A percentile compares a stretch with the other conserved stretches of the same genome.
Conservation (phyloP, 2,113 vertebrate species). For the Spilogale gracilis region DNA sequence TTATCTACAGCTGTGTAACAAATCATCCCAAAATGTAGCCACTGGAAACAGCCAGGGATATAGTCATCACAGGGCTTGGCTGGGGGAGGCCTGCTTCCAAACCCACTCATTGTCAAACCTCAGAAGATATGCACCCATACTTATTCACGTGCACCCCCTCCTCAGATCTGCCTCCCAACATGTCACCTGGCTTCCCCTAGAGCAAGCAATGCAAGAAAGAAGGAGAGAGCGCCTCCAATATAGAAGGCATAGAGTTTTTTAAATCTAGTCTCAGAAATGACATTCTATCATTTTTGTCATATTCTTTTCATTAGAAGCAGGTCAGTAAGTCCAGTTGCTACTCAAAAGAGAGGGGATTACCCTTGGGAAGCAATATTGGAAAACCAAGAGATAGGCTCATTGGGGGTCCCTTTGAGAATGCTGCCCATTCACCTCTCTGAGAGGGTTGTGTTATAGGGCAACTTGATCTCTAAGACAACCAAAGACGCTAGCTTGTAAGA, state of each 20-base stretch:
- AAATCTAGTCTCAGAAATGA: neutral
- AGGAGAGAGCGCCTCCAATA: neutral
- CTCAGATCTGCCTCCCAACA: neutral
- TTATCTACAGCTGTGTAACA: neutral
- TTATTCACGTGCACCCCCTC: neutral
- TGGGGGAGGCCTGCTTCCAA: rapidly evolving
- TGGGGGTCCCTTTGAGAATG: no score
- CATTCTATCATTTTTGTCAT: neutral
- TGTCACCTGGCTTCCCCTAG: neutral
- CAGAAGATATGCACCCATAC: neutral
- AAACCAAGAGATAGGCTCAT: neutral
- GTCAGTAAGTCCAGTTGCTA: no score
- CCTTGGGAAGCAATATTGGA: neutral
- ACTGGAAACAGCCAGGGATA: neutral
- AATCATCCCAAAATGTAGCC: neutral
- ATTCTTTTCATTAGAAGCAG: neutral
- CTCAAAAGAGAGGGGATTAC: neutral
- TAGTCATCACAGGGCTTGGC: rapidly evolving
- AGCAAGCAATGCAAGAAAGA: neutral
- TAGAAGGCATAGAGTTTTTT: neutral
- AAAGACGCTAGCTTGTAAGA: no score
- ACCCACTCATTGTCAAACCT: neutral
- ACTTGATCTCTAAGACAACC: neutral
- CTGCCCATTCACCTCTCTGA: neutral
- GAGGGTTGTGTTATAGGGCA: neutral